Conservation (phyloP, 2,888 invertebrate species). For the Diogma glabrata region DNA sequence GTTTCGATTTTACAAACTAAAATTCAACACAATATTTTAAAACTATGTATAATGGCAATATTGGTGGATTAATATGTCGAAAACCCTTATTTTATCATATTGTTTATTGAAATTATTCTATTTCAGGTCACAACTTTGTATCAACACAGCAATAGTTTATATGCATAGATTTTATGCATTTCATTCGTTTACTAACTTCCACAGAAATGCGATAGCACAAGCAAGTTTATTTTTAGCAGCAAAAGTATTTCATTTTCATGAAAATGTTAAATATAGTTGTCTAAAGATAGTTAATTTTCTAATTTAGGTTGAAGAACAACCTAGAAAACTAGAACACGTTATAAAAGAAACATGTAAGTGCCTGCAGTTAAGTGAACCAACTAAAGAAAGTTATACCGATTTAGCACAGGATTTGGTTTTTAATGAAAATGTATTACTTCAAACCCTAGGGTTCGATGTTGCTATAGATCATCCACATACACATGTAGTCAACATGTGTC, state of each 20-base stretch:
- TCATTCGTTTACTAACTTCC: slow-evolving; percentile 92
- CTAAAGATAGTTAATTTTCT: too few relatives aligned
- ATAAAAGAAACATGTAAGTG: slow-evolving; percentile 86
- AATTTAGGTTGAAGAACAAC: slow-evolving; percentile 83
- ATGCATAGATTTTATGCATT: slow-evolving; percentile 99
- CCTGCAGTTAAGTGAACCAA: slow-evolving; percentile 61
- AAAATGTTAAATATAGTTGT: too few relatives aligned
- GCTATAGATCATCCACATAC: slow-evolving; percentile 98
- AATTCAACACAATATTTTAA: too few relatives aligned
- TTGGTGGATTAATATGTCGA: too few relatives aligned
- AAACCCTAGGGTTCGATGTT: slow-evolving; percentile 96
- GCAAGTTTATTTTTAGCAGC: slow-evolving; percentile 94
- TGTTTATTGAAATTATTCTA: too few relatives aligned
- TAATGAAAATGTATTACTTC: slow-evolving; percentile 92
- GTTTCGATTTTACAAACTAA: too few relatives aligned
- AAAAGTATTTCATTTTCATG: too few relatives aligned
- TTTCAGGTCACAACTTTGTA: slow-evolving; percentile 90
- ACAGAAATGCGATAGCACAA: slow-evolving; percentile 86
- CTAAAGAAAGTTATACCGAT: slow-evolving; percentile 62
- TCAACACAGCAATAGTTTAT: slow-evolving; percentile 97
- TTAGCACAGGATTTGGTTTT: slow-evolving; percentile 86
- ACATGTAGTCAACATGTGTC: slow-evolving; percentile 91
- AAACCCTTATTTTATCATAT: too few relatives aligned
- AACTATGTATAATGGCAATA: too few relatives aligned
- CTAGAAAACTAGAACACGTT: slow-evolving; percentile 93